phyloP scores from a whole-genome alignment of 2,888 invertebrate species.

The Apamea monoglypha region DNA sequence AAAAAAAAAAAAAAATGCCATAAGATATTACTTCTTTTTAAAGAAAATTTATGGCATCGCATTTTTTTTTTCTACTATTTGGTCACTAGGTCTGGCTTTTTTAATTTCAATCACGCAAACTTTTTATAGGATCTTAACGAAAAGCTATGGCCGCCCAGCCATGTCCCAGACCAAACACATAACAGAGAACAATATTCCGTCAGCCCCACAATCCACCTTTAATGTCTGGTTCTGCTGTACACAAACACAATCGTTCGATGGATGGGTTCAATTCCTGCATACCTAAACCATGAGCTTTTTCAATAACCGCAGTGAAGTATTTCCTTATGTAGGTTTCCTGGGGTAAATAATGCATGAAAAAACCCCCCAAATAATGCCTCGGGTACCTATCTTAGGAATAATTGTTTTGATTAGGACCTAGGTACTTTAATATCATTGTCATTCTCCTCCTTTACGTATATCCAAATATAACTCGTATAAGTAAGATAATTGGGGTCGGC shows the following conservation, averaged over 20 bases:
- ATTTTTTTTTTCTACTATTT: neutral
- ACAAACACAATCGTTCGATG: neutral
- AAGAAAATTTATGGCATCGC: neutral
- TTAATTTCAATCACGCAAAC: neutral
- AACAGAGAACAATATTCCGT: neutral
- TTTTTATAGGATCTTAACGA: neutral
- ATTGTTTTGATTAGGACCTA: neutral
- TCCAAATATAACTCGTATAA: neutral
- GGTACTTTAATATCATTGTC: neutral
- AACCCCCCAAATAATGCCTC: neutral
- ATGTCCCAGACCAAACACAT: neutral
- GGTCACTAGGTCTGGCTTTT: neutral
- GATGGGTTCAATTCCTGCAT: neutral
- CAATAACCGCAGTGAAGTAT: neutral
- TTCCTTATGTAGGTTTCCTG: neutral
- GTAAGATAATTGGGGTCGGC: neutral
- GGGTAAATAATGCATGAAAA: neutral
- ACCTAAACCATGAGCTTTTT: neutral
- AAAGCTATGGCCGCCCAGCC: neutral
- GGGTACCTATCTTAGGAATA: neutral
- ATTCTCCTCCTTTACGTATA: neutral
- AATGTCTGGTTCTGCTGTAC: neutral
- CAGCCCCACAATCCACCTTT: neutral
- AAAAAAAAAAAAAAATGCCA: neutral
- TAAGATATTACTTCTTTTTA: neutral